phyloP scores from a whole-genome alignment of 2,888 invertebrate genomes.

The Eupithecia tripunctaria region DNA sequence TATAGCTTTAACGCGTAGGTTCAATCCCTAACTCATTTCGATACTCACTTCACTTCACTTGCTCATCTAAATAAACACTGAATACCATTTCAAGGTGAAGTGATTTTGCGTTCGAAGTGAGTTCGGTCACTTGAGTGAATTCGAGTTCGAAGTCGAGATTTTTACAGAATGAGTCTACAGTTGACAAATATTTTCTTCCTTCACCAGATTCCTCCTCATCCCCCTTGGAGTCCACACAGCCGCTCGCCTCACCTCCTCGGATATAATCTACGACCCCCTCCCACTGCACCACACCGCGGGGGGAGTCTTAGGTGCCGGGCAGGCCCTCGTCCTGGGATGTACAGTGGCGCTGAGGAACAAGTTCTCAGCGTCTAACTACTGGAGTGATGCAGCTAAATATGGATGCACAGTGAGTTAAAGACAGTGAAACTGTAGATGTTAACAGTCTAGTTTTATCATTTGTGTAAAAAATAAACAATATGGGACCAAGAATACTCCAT shows the following conservation, averaged over 20 bases:
- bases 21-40: too few relatives aligned
- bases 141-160: too few relatives aligned
- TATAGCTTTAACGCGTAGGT: too few relatives aligned
- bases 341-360: constrained; percentile 93
- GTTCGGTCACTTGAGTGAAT: too few relatives aligned
- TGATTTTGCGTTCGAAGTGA: too few relatives aligned
- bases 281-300: constrained; percentile 98
- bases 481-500: neutral
- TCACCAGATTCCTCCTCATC: constrained; percentile 87
- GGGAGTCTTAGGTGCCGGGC: constrained; percentile 93
- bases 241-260: constrained; percentile 84
- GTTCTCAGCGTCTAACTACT: constrained; percentile 97
- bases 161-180: too few relatives aligned
- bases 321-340: constrained; percentile 89
- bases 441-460: neutral
- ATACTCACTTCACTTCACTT: too few relatives aligned
- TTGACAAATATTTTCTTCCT: too few relatives aligned
- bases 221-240: constrained; percentile 87
- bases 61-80: too few relatives aligned
- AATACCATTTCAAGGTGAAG: too few relatives aligned
- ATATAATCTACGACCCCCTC: constrained; percentile 94
- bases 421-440: neutral
- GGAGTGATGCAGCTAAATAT: constrained; percentile 95
- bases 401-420: constrained; percentile 90
- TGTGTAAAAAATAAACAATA: neutral